Evolutionary conservation across 1,140 invertebrate genomes (phyloP).

Genomic region (Drosophila orena): DNA sequence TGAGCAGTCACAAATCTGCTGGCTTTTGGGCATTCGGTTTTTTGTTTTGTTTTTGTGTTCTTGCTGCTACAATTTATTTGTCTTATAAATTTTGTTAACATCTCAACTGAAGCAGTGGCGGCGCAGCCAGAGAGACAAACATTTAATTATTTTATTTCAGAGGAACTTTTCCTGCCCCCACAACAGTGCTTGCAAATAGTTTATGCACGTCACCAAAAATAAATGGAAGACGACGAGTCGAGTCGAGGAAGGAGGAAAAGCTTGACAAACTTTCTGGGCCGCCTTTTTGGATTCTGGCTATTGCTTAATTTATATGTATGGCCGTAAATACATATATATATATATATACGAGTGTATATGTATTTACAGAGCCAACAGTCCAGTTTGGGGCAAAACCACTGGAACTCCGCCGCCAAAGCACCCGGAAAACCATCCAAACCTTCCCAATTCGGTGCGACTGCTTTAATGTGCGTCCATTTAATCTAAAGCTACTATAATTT

Average conservation of each 20-base stretch:
- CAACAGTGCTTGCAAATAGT: constrained; percentile 47
- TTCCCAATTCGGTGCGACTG: constrained; percentile 2
- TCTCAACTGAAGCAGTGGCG: constrained; percentile 40
- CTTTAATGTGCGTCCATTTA: constrained; percentile 58
- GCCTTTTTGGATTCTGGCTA: constrained; percentile 36
- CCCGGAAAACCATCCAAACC: not conserved
- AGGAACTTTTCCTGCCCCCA: constrained; percentile 10
- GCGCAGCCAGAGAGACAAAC: constrained; percentile 21
- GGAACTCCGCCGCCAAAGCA: constrained; percentile 12
- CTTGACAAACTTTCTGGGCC: constrained; percentile 51
- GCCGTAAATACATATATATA: too few species aligned
- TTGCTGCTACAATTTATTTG: constrained; percentile 54
- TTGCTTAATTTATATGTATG: constrained; percentile 43
- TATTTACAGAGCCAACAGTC: not conserved
- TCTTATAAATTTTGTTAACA: constrained; percentile 63
- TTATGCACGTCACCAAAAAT: constrained; percentile 50
- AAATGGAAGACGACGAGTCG: constrained; percentile 22
- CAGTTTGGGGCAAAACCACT: constrained; percentile 8
- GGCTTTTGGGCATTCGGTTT: constrained; percentile 27
- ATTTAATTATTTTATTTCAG: constrained; percentile 59
- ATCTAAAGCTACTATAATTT: constrained; percentile 61
- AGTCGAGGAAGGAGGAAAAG: constrained; percentile 12
- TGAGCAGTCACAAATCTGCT: constrained; percentile 43
- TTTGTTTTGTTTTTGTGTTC: constrained; percentile 15
- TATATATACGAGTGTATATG: not conserved